phyloP scores from a whole-genome alignment of 2,797 vertebrate species.

The Dromococcyx pavoninus region DNA sequence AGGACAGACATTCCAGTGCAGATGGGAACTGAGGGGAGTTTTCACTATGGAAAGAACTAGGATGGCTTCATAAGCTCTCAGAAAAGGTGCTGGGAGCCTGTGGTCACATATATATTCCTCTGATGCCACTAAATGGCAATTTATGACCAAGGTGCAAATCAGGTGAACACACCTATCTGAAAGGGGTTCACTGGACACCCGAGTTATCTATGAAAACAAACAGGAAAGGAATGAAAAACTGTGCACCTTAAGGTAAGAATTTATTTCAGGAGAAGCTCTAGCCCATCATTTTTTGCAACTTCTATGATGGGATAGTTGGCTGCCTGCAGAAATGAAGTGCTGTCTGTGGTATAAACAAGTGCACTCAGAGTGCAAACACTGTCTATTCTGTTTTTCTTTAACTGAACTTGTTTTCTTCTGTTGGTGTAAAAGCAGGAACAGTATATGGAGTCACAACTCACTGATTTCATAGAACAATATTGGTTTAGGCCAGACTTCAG shows the following conservation, averaged over 20 bases:
- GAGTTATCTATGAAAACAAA: not conserved
- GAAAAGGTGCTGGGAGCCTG: not conserved
- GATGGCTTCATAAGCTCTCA: not conserved
- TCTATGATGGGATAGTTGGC: not conserved
- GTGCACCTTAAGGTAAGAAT: not conserved
- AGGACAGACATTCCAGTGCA: not conserved
- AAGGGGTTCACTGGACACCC: not conserved
- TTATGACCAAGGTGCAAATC: constrained; percentile 2
- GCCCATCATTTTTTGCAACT: not conserved
- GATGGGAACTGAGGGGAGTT: not conserved
- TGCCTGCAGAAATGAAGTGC: not conserved
- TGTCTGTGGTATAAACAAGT: not conserved
- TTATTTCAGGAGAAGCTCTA: not conserved
- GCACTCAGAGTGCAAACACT: not conserved
- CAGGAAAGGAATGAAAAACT: not conserved
- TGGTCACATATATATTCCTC: not conserved
- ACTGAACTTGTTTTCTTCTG: not conserved
- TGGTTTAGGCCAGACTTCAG: not conserved
- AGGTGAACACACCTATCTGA: constrained; percentile 1
- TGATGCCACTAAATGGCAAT: not conserved
- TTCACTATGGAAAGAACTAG: not conserved
- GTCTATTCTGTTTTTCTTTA: not conserved
- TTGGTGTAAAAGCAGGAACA: not conserved
- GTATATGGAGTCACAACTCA: not conserved
- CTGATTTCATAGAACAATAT: not conserved